These are phyloP conservation scores for Ammospiza maritima DNA, from an alignment of 2,797 vertebrate species.

Conservation along the genomic window DNA sequence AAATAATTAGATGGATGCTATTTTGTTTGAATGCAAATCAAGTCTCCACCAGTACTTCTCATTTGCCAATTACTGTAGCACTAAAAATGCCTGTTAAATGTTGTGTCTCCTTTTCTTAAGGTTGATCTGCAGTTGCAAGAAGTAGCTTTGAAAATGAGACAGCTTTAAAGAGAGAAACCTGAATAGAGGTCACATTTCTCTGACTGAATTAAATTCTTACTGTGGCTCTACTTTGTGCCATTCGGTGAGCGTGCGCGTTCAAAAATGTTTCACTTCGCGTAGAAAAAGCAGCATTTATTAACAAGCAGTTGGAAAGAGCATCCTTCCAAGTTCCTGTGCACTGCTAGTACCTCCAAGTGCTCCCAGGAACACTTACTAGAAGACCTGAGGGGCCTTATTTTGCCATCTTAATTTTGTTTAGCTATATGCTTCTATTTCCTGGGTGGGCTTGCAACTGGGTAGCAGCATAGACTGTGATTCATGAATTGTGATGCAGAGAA, in stretches of 20 bases:
- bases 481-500: neutral
- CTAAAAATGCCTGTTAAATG: neutral
- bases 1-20: neutral
- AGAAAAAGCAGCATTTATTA: neutral
- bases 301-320: neutral
- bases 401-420: neutral
- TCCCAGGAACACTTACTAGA: neutral
- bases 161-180: constrained; percentile 4
- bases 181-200: neutral
- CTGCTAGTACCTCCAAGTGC: neutral
- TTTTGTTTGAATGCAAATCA: neutral
- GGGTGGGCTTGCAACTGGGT: neutral
- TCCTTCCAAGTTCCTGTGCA: neutral
- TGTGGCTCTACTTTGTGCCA: neutral
- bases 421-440: neutral
- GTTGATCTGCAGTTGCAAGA: neutral
- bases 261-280: neutral
- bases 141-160: constrained; percentile 28
- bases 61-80: neutral
- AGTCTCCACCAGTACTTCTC: neutral
- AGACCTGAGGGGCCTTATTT: neutral
- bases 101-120: constrained; percentile 17
- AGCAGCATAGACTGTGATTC: neutral
- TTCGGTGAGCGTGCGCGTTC: rapidly evolving
- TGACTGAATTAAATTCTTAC: constrained; percentile 26